Evolutionary conservation across 2,113 vertebrate genomes (phyloP).

Genomic region (Thalassarche chlororhynchos): DNA sequence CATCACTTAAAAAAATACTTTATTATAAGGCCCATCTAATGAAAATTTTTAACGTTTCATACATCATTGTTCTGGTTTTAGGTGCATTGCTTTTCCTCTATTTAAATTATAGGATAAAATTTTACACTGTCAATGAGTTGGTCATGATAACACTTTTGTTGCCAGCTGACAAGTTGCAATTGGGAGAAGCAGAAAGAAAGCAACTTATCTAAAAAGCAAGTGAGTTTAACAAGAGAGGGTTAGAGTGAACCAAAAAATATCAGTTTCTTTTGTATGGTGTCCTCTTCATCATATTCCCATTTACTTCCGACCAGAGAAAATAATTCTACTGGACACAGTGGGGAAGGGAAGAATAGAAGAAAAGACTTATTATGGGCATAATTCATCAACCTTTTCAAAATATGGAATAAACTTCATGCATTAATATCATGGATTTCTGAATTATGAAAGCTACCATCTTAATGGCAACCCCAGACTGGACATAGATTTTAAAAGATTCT

Average conservation of each 20-base stretch:
- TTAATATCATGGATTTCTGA: neutral
- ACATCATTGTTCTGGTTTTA: neutral
- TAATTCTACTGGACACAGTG: neutral
- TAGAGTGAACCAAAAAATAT: neutral
- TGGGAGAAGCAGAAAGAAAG: neutral
- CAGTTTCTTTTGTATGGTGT: neutral
- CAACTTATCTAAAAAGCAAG: neutral
- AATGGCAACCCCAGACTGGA: neutral
- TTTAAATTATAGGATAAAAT: neutral
- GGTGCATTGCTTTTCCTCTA: neutral
- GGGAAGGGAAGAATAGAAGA: neutral
- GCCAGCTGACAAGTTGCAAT: neutral
- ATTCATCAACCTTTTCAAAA: neutral
- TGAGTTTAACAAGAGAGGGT: neutral
- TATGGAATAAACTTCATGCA: neutral
- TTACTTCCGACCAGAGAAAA: neutral
- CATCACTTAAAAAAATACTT: neutral
- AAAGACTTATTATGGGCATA: neutral
- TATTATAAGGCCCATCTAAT: neutral
- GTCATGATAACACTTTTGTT: neutral
- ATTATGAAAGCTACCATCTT: neutral
- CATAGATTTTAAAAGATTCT: neutral
- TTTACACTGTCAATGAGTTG: neutral
- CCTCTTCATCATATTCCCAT: neutral
- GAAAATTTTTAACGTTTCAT: neutral